phyloP scores from a whole-genome alignment of 2,797 vertebrate genomes.

The Anguilla megastoma region DNA sequence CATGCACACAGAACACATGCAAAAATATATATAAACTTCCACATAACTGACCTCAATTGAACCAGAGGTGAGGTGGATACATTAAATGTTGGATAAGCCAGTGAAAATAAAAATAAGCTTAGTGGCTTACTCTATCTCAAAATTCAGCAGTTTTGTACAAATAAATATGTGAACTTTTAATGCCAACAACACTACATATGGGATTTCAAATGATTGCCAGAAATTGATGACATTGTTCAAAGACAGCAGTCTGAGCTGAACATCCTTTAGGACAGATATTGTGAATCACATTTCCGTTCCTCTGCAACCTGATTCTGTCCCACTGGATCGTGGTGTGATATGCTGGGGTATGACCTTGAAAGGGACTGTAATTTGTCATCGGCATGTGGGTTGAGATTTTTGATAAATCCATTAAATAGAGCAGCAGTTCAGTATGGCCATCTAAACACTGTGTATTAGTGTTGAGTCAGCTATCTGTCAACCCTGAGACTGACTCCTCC shows the following conservation, averaged over 20 bases:
- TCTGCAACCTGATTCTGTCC: background rate
- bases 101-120: too few relatives aligned
- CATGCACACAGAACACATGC: too few relatives aligned
- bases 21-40: too few relatives aligned
- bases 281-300: background rate
- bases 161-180: too few relatives aligned
- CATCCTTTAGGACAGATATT: conserved; percentile 7
- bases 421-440: background rate
- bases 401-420: background rate
- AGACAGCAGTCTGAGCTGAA: background rate
- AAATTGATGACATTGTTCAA: too few relatives aligned
- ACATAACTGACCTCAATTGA: too few relatives aligned
- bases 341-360: background rate
- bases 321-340: background rate
- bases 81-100: too few relatives aligned
- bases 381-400: background rate
- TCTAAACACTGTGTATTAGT: background rate
- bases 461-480: conserved; percentile 8
- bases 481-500: background rate
- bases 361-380: conserved; percentile 4
- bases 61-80: too few relatives aligned
- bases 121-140: too few relatives aligned
- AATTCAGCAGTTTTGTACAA: too few relatives aligned
- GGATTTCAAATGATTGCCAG: too few relatives aligned
- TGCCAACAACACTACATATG: too few relatives aligned